phyloP scores from a whole-genome alignment of 2,797 vertebrate genomes.

The Sebastes umbrosus region DNA sequence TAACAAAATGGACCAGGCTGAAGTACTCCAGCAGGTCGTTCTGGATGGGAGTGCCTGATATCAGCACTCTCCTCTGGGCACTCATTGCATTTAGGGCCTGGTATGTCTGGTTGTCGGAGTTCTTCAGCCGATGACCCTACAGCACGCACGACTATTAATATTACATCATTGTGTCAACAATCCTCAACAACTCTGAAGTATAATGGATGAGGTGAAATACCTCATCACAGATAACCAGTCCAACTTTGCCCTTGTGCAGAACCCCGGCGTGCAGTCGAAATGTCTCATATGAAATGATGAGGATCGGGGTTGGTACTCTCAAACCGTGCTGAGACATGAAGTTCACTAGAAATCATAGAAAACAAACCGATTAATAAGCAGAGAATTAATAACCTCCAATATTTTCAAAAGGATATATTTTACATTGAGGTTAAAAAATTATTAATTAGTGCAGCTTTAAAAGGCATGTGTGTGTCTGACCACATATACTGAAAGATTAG shows the following conservation, averaged over 20 bases:
- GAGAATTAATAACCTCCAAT: not conserved
- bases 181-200: not conserved
- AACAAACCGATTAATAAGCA: not conserved
- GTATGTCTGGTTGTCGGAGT: conserved; percentile 98
- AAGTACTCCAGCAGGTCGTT: conserved; percentile 98
- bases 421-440: not conserved
- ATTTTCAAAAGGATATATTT: not conserved
- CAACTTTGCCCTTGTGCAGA: conserved; percentile 91
- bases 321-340: conserved; percentile 92
- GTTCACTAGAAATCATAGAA: conserved; percentile 74
- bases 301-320: conserved; percentile 90
- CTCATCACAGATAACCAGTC: conserved; percentile 97
- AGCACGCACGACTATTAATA: not conserved
- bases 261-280: conserved; percentile 92
- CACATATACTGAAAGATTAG: too few relatives aligned
- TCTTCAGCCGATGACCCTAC: conserved; percentile 96
- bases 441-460: not conserved
- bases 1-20: conserved; percentile 97
- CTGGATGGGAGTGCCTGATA: conserved; percentile 97
- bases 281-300: conserved; percentile 98
- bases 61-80: conserved; percentile 91
- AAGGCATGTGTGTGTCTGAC: not conserved
- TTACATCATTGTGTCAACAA: not conserved
- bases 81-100: conserved; percentile 92
- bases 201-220: conserved; percentile 63